Evolutionary conservation across 2,113 vertebrate species (phyloP), one percentile per base, ranked within the genome.

Genomic region (Seriola rivoliana): DNA sequence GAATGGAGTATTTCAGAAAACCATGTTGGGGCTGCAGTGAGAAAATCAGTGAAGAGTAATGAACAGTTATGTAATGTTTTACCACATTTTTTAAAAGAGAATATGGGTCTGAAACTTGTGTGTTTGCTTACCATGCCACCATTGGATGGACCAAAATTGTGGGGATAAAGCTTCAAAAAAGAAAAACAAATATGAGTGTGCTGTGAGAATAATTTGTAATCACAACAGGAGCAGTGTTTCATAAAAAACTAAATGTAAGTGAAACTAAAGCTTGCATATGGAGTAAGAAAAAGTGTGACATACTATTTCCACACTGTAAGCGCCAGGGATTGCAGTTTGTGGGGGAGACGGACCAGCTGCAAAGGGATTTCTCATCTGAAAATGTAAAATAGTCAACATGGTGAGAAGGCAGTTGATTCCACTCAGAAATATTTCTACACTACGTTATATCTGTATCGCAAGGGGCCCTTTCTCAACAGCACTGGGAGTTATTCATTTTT

Each of bases 271-370:
- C 4, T 3, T 57, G 36, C 8, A 25, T 55, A 48, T 44, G 13
- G 36, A 38, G 42, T 40, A 32, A 54, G 2, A 68, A 69, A 71
- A 55, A 3, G 10, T 40, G 6, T 69, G 7, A 85, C 93, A 0
- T 93, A 95, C 95, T 1, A 95, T 84, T 72, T 95, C 95, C 87
- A 95, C 87, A 57, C 95, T 96, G 88, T 95, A 86, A 55, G 87
- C 94, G 4, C 89, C 87, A 21, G 85, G 77, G 36, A 90, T 1
- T 59, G 58, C 93, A 65, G 84, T 69, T 11, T 86, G 92, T 67
- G 81, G 76, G 16, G 90, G 81, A n/a, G 78, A n/a, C 40, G 58
- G 91, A 34, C 48, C 75, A 46, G 63, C 63, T 40, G 82, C 21
- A 21, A 85, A 86, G 50, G 81, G 72, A 17, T 81, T 89, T 59